Evolutionary conservation across 2,797 vertebrate species (phyloP), one percentile per base, ranked within the genome.

Genomic region (Acanthiza pusilla): DNA sequence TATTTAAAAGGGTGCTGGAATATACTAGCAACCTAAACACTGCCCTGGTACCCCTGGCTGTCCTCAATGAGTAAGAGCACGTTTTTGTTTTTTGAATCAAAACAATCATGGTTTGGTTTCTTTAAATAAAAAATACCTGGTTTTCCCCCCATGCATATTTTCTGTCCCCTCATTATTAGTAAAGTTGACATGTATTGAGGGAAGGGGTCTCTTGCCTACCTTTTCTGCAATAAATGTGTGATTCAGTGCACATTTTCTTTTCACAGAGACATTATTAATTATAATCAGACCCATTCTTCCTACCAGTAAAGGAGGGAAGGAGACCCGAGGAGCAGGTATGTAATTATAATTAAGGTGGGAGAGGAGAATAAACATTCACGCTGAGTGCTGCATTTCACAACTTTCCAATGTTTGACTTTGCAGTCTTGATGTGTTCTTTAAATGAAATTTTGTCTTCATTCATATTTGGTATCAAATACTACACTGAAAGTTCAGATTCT

Each of bases 131-230:
- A 38, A 38, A 38, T 38, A 14, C 1, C 3, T 9, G 25, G 4
- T 5, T 25, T 5, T n/a, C 32, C 3, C 19, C 13, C 15, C 2
- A 5, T 0, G 2, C 4, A 8, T 9, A 5, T 5, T 50, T 54
- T 74, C 29, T 26, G 2, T 29, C 16, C 70, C 36, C 13, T 78
- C 22, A 26, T 60, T 58, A 50, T 60, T 61, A 42, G 20, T 26
- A 26, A 45, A 57, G 20, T 8, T 51, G 29, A 5, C 23, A 80
- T 32, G 9, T 38, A 8, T 77, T 70, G 60, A 48, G 9, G 17
- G 7, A 61, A 61, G 8, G 9, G 7, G 12, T 5, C 1, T 53
- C 34, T 85, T 82, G 13, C 25, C 60, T 42, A 38, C 16, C 3
- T 51, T 75, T 85, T 75, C 36, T 68, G 42, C 36, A 72, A 53